Evolutionary conservation across 2,113 vertebrate species (phyloP).

Genomic region (mouse (Mus musculus)): DNA sequence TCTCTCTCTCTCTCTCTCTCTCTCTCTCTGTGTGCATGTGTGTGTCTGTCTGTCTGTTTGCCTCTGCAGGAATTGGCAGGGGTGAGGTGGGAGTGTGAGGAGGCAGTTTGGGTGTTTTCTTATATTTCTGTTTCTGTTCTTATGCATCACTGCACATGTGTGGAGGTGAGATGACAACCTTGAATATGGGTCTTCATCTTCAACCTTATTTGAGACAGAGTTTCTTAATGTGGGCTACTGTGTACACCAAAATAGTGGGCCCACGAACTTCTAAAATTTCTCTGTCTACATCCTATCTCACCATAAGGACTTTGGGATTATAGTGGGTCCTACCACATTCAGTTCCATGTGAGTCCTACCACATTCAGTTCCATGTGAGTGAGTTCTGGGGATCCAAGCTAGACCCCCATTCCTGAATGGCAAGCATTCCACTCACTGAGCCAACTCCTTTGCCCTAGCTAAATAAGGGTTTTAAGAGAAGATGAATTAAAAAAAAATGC

Average conservation of each 20-base stretch:
- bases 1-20: neutral
- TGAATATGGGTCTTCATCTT: neutral
- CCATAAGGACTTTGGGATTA: neutral
- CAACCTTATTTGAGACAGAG: neutral
- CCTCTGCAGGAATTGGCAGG: neutral
- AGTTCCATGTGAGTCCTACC: neutral
- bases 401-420: neutral
- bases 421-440: neutral
- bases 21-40: neutral
- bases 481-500: neutral
- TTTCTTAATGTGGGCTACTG: neutral
- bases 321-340: neutral
- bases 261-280: neutral
- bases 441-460: neutral
- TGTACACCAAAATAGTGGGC: neutral
- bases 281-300: neutral
- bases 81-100: neutral
- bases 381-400: neutral
- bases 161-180: neutral
- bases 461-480: constrained; percentile 45
- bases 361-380: neutral
- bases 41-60: neutral
- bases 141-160: neutral
- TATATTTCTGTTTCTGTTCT: neutral
- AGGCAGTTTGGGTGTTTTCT: fast-evolving